Base-by-base conservation (phyloP, 2,113 vertebrate genomes). In the Dolichallabes microphthalmus region DNA sequence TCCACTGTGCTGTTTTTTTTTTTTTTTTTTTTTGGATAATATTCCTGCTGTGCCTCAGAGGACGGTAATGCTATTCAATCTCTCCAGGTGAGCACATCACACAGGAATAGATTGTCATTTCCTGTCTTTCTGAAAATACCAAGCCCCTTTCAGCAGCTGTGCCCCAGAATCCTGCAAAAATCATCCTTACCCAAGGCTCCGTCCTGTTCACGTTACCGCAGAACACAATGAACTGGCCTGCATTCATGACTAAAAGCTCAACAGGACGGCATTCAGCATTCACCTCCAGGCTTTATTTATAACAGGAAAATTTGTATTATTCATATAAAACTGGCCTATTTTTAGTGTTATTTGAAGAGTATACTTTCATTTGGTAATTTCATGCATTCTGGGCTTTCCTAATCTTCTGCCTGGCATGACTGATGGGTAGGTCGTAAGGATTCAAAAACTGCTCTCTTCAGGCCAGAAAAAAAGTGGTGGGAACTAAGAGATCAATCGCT, bases 341-440 rank as follows among this genome's bases (percentile, higher is more conserved):
- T 45, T 84, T 81, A 60, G 35, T 53, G 84, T 50, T 73, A 74
- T 86, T 73, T 60, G 35, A 79, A 25, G 55, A 68, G 50, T 79
- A 66, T 85, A 79, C 69, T 85, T 85, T 80, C 35, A 86, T 86
- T 80, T 69, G 15, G 79, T 81, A 61, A 81, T 86, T 86, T 86
- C 77, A 73, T 86, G 84, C 77, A 81, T 27, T 50, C 50, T 22
- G 55, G 50, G 19, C 58, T 39, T 39, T 80, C 3, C 52, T 81
- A 73, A 86, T 74, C 84, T 20, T 60, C 66, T 50, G 66, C 35
- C 77, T 73, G 20, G 78, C 77, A 39, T 63, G 84, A 74, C 78
- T 73, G 68, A 86, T 81, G 78, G 57, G 53, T 53, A 39, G 35
- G 68, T 80, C 66, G 8, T 53, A 45, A 64, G n/a, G 58, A 76